Evolutionary conservation across 2,113 vertebrate species (phyloP), one percentile per base, ranked within the genome.

Genomic region (Athene noctua): DNA sequence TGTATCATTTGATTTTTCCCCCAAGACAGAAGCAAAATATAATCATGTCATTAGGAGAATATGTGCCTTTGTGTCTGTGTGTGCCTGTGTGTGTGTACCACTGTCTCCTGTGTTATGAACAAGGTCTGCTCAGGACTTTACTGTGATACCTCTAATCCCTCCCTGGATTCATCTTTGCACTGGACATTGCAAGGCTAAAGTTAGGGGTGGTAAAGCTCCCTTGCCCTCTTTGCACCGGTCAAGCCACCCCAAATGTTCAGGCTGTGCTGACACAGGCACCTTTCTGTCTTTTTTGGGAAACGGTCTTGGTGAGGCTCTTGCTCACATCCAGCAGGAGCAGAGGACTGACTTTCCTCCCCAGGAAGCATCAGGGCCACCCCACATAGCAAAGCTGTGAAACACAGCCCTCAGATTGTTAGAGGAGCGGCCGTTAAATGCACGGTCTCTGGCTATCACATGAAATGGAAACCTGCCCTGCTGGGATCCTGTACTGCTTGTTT

Each of bases 1-100:
- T 90, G 62, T 36, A 88, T 94, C 62, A 62, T 90, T 90, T 82
- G 58, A 77, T 91, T 91, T 93, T 73, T 70, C 46, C 78, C 49
- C 55, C 49, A 80, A 88, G 92, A 95, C 54, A 90, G 71, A 91
- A 73, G 55, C 10, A 2, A 94, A 86, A 93, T 34, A 82, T 11
- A 68, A 93, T 85, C 23, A n/a, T 38, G 29, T 80, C 44, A 62
- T 82, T 90, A 86, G 22, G n/a, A 86, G 16, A 62, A 20, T 12
- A 42, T 40, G 32, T 32, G 32, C 20, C 54, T 77, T 17, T 71
- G 57, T 58, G 2, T 21, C 9, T 68, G 55, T 58, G 2, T 21
- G 8, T 68, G 2, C 17, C 1, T 44, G 27, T 46, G 7, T n/a
- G 6, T 36, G 15, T 67, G 26, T 51, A 21, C 34, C 16, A 22